Conservation (phyloP, 2,113 vertebrate species). For the Connochaetes taurinus region DNA sequence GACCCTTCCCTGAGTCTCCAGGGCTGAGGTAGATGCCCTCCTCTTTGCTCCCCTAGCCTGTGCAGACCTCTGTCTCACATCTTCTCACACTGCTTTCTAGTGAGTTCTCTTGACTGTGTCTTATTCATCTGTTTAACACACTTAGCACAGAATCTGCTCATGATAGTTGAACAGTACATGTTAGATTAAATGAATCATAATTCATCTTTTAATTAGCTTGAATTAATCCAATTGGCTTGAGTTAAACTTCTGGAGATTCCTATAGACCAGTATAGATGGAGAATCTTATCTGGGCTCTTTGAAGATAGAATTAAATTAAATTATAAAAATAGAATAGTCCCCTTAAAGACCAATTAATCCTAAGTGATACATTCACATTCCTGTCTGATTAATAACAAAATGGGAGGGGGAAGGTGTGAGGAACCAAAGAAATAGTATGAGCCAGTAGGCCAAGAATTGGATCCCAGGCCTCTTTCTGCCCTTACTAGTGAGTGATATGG, state of each 20-base stretch:
- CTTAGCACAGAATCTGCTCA: not conserved
- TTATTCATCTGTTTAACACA: not conserved
- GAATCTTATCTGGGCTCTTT: constrained; percentile 1
- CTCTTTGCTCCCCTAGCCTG: not conserved
- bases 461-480: not conserved
- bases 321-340: not conserved
- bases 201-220: constrained; percentile 7
- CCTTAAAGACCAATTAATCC: constrained; percentile 10
- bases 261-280: not conserved
- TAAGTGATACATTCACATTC: not conserved
- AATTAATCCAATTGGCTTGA: constrained; percentile 30
- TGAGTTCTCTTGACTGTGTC: not conserved
- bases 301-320: constrained; percentile 26
- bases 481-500: not conserved
- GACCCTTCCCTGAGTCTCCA: not conserved
- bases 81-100: not conserved
- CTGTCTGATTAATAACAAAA: not conserved
- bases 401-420: not conserved
- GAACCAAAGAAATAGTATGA: not conserved
- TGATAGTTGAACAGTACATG: not conserved
- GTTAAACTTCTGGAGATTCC: constrained; percentile 28
- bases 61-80: not conserved
- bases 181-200: not conserved
- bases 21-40: not conserved
- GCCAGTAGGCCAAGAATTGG: not conserved